Percentiles rank a stretch among this genome's conserved stretches.
Conservation (phyloP, 2,797 vertebrate genomes). For the Hybognathus amarus region DNA sequence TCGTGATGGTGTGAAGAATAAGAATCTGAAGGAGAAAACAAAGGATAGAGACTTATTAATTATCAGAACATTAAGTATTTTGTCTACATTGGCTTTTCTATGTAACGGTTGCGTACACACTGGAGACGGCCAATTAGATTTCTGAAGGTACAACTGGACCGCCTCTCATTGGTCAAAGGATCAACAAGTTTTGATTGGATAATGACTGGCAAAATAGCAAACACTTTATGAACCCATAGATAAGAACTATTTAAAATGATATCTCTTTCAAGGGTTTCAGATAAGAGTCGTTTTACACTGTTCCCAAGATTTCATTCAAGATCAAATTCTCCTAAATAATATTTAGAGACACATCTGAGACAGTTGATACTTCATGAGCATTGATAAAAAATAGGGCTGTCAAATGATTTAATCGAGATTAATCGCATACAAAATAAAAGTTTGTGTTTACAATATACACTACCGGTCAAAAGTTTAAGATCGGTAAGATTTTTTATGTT, state of each 20-base stretch:
- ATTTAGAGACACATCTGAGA: neutral
- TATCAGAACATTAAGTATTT: neutral
- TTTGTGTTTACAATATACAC: too few species aligned
- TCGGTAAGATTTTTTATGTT: too few species aligned
- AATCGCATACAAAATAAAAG: too few species aligned
- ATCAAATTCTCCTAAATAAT: neutral
- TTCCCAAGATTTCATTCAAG: neutral
- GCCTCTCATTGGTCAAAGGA: neutral
- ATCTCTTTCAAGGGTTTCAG: neutral
- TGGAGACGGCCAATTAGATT: neutral
- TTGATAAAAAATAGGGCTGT: too few species aligned
- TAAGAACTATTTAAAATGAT: neutral
- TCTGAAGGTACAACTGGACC: neutral
- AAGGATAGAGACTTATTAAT: neutral
- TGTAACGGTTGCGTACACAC: neutral
- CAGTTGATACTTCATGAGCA: too few species aligned
- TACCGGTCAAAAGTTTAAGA: too few species aligned
- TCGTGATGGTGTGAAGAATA: slow-evolving; percentile 76
- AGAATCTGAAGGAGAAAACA: slow-evolving; percentile 70
- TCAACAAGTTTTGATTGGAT: neutral
- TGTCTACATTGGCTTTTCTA: neutral
- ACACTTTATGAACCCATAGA: neutral
- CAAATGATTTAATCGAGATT: too few species aligned
- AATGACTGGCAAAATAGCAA: neutral
- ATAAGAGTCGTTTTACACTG: neutral